Base-by-base conservation (phyloP, 2,113 vertebrate species). In the Otolemur garnettii region DNA sequence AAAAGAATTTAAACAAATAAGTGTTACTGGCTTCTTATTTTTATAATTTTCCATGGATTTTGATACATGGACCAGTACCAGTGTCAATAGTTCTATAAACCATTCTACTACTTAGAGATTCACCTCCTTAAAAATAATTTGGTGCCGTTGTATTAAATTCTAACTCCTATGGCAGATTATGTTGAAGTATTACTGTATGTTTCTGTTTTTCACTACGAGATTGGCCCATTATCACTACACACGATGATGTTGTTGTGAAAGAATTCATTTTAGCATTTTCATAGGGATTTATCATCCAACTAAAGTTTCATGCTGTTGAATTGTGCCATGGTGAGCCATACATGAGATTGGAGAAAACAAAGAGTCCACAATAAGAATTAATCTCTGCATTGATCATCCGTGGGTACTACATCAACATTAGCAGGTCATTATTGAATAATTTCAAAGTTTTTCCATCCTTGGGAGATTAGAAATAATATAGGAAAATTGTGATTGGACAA, bases 31-130 rank as follows among this genome's bases (percentile, higher is more conserved):
- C 5, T 93, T 88, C 13, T 91, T 17, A 42, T 59, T 93, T 60
- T 87, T 85, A 75, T 82, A 86, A 78, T 78, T 87, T 0, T 72
- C 21, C 22, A 77, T 95, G 60, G 35, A 85, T 79, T 83, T 94
- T 79, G 22, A 87, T 19, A 35, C 6, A 53, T 42, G 35, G 15
- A 14, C 7, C 24, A 33, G n/a, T n/a, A 83, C 53, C 45, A 79
- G 15, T 18, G 13, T 22, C 18, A 53, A 50, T 11, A 84, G 17
- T 90, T 95, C 91, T 82, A 7, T 50, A 81, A 86, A 85, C 12
- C 50, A 3, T 71, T 42, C 22, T 80, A 8, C 38, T 64, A 92
- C 5, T 77, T 93, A 64, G 2, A 83, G 74, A 87, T 90, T 94
- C 28, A 81, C 5, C 6, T 5, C 14, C 21, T n/a, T 59, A 4